Percentiles rank a stretch among this genome's conserved stretches.
Conservation (phyloP, 2,113 vertebrate species). For the Tapirus terrestris region DNA sequence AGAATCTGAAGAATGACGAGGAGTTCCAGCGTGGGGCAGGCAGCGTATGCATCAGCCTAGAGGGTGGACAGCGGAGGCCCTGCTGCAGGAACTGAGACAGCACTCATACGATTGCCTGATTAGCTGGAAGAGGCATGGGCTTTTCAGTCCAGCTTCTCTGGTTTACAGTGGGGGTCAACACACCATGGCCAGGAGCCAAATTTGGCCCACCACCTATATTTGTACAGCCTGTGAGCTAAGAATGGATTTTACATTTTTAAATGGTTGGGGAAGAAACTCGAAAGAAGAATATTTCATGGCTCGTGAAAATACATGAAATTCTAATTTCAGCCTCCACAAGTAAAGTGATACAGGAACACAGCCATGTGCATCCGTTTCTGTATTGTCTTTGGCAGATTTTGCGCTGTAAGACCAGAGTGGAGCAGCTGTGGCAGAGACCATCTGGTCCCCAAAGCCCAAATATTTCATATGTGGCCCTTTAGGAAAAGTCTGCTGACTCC, state of each 20-base stretch:
- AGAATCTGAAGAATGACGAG: neutral
- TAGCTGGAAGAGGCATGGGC: accelerated
- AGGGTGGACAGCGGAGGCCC: neutral
- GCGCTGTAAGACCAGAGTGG: neutral
- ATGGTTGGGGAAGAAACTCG: neutral
- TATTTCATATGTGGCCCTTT: neutral
- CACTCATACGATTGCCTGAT: neutral
- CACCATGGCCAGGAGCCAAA: neutral
- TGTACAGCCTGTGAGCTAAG: neutral
- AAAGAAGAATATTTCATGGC: neutral
- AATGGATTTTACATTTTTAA: slow-evolving; percentile 2
- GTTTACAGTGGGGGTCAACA: neutral
- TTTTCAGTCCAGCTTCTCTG: neutral
- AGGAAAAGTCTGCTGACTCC: neutral
- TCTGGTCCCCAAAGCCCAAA: neutral
- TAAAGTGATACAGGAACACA: neutral
- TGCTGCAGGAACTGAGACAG: too few relatives aligned
- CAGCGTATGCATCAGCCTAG: neutral
- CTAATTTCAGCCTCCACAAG: neutral
- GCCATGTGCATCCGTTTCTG: neutral
- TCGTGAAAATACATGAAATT: neutral
- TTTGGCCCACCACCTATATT: neutral
- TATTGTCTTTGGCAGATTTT: neutral
- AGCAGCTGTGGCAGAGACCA: neutral
- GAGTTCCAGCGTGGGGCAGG: neutral